phyloP scores from a whole-genome alignment of 1,140 invertebrate species.

The Orussus abietinus region DNA sequence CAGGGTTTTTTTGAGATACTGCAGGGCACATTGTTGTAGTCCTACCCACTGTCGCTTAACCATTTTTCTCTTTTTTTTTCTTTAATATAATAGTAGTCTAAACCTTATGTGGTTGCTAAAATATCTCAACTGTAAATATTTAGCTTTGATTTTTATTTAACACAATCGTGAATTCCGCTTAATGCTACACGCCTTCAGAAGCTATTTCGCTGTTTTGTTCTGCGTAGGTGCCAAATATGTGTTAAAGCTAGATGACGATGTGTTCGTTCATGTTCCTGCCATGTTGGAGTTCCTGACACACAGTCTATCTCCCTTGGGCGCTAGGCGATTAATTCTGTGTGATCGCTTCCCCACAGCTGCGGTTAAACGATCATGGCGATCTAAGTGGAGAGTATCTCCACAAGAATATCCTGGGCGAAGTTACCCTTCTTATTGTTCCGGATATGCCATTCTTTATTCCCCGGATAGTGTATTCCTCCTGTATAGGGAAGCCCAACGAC shows the following conservation, averaged over 20 bases:
- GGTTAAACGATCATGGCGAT: constrained; percentile 62
- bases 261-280: constrained; percentile 69
- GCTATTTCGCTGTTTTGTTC: no score
- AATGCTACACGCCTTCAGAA: no score
- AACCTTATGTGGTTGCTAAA: no score
- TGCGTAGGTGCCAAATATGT: constrained; percentile 65
- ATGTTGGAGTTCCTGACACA: constrained; percentile 61
- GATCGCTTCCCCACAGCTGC: constrained; percentile 45
- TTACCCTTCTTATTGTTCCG: constrained; percentile 73
- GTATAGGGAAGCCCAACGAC: constrained; percentile 61
- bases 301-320: constrained; percentile 58
- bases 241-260: constrained; percentile 76
- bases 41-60: no score
- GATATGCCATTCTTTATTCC: constrained; percentile 73
- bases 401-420: constrained; percentile 61
- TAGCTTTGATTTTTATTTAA: no score
- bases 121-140: no score
- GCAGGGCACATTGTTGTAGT: no score
- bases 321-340: constrained; percentile 60
- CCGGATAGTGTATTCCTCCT: constrained; percentile 64
- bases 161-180: no score
- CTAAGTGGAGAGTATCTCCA: constrained; percentile 75
- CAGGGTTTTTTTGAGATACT: no score
- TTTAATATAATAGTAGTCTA: no score
- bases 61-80: no score